Base-by-base conservation (phyloP, 1,140 invertebrate species). In the Sogatella furcifera region DNA sequence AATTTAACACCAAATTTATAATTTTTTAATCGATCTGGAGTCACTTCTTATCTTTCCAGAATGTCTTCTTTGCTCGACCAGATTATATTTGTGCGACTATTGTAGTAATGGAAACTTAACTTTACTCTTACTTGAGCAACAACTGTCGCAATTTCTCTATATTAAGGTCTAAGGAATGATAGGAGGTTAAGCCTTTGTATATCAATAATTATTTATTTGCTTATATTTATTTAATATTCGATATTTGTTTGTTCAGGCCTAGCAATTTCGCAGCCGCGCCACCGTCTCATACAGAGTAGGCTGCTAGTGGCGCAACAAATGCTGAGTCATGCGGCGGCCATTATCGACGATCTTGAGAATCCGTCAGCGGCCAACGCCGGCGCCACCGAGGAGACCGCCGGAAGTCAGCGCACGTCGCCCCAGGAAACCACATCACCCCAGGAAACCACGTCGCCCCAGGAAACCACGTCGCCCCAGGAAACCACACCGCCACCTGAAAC, bases 341-440 rank as follows among this genome's bases (percentile, higher is more conserved):
- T 73, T 15, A 67, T 78, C n/a, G 68, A 74, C 56, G 67, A 72
- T 52, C 61, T 80, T n/a, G 74, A 76, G 28, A 72, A 76, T 68
- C 72, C 73, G 3, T 31, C 31, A 4, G 31, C 6, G 24, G 6
- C 34, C 34, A 38, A 31, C 31, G 11, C 34, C 3, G 34, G 9
- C 34, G 11, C 34, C 34, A 10, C 21, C 19, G 43, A 55, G 46
- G 59, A 57, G 22, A 21, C 52, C 41, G 34, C 57, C n/a, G 11
- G n/a, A n/a, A n/a, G 24, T 6, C 24, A 58, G 21, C 55, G 63
- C 13, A 46, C 34, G 3, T 52, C 62, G 41, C 58, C 62, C 52
- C n/a, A n/a, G n/a, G n/a, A n/a, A n/a, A n/a, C n/a, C 13, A 46
- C 34, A 1, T 52, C 62, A 28, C 58, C 62, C 52, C n/a, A n/a